Conservation (phyloP, 2,797 vertebrate species). For the Todus mexicanus region DNA sequence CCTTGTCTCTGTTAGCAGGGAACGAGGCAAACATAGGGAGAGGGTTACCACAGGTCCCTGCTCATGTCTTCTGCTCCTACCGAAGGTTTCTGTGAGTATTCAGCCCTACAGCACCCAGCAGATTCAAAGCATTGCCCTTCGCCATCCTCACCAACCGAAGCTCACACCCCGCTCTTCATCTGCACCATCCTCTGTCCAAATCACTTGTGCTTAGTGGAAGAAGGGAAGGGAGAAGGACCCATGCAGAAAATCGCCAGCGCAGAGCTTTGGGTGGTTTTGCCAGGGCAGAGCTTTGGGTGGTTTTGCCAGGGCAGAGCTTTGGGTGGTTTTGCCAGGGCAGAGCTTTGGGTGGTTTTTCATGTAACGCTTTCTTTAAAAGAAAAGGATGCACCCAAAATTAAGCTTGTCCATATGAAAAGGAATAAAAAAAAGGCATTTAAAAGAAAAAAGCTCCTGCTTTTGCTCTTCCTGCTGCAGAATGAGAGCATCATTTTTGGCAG, state of each 20-base stretch:
- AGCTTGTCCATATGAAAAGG: not conserved
- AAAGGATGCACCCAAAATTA: not conserved
- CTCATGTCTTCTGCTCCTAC: not conserved
- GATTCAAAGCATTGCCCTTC: not conserved
- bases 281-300: not conserved
- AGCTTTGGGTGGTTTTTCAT: not conserved
- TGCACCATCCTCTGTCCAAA: not conserved
- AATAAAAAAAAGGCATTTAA: not conserved
- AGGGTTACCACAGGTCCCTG: not conserved
- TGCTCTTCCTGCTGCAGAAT: not conserved
- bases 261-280: no score
- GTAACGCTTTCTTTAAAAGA: not conserved
- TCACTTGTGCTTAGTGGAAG: rapidly evolving
- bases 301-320: not conserved
- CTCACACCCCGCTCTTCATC: not conserved
- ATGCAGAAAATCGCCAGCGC: not conserved
- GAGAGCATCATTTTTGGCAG: not conserved
- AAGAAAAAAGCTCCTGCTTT: not conserved
- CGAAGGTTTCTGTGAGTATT: not conserved
- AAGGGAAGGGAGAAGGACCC: not conserved
- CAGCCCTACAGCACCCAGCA: not conserved
- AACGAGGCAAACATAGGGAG: rapidly evolving
- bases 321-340: rapidly evolving
- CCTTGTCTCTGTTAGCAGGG: not conserved
- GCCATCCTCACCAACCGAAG: not conserved